Percentiles rank a stretch among this genome's conserved stretches.
phyloP scores from a whole-genome alignment of 2,113 vertebrate genomes.

The Apus apus region DNA sequence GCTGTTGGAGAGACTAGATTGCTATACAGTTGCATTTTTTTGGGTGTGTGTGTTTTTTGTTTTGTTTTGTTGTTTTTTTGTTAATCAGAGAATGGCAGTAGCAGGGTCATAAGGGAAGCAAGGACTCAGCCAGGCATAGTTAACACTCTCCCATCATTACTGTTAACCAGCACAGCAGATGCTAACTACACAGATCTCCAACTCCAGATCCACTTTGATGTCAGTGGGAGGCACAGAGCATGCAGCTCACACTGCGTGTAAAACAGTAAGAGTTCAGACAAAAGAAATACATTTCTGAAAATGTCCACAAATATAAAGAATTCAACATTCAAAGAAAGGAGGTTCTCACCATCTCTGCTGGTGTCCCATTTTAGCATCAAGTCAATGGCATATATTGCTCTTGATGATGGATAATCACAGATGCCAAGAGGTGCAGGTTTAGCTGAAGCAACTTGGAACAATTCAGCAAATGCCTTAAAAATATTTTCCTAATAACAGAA shows the following conservation, averaged over 20 bases:
- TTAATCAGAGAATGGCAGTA: not conserved
- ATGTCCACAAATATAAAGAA: not conserved
- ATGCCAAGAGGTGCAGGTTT: slow-evolving; percentile 88
- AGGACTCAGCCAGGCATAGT: not conserved
- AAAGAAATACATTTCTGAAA: not conserved
- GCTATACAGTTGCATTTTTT: not conserved
- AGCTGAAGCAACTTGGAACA: slow-evolving; percentile 85
- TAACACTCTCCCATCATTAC: not conserved
- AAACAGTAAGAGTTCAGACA: not conserved
- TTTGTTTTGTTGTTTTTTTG: not conserved
- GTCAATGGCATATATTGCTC: slow-evolving; percentile 92
- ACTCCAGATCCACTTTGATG: not conserved
- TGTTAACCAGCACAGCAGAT: not conserved
- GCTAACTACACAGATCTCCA: not conserved
- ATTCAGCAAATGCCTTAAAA: slow-evolving; percentile 84
- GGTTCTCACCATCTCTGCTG: slow-evolving; percentile 78
- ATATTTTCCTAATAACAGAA: slow-evolving; percentile 76
- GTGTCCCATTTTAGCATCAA: slow-evolving; percentile 94
- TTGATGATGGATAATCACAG: slow-evolving; percentile 85
- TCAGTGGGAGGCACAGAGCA: not conserved
- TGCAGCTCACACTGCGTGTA: not conserved
- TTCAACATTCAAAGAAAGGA: not conserved
- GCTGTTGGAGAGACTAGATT: not conserved
- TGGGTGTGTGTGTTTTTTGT: too few species aligned
- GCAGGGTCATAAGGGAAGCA: not conserved